phyloP scores from a whole-genome alignment of 2,113 vertebrate species.

The Scophthalmus maximus region DNA sequence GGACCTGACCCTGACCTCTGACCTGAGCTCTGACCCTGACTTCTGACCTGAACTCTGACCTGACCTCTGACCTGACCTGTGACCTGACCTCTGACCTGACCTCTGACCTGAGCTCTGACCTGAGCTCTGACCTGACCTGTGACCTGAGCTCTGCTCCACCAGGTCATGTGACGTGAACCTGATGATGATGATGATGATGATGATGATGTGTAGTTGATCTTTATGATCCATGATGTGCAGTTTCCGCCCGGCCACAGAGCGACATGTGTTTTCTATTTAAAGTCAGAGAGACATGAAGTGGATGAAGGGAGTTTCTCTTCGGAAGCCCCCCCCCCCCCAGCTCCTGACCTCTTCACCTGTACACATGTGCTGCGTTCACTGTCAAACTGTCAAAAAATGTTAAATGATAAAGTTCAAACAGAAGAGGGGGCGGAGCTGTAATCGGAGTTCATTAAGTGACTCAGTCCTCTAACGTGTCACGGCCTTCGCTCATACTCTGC shows the following conservation, averaged over 20 bases:
- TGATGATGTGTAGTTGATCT: conserved; percentile 32
- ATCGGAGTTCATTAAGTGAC: conserved; percentile 71
- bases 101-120: background rate
- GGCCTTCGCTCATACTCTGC: conserved; percentile 33
- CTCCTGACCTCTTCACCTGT: too few relatives aligned
- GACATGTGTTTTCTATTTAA: conserved; percentile 68
- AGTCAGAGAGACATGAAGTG: conserved; percentile 62
- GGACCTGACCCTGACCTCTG: too few relatives aligned
- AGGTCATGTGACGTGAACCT: too few relatives aligned
- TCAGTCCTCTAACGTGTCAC: conserved; percentile 58
- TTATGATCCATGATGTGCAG: conserved; percentile 49
- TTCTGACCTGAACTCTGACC: too few relatives aligned
- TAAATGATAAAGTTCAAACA: too few relatives aligned
- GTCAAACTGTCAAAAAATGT: too few relatives aligned
- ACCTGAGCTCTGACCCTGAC: too few relatives aligned
- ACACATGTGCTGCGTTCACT: too few relatives aligned
- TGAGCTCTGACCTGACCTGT: background rate
- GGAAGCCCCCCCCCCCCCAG: conserved; percentile 53
- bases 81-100: too few relatives aligned
- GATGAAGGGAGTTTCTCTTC: conserved; percentile 75
- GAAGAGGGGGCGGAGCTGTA: conserved; percentile 37
- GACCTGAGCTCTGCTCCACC: too few relatives aligned
- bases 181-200: too few relatives aligned
- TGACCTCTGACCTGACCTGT: too few relatives aligned
- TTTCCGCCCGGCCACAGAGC: conserved; percentile 28